Evolutionary conservation across 2,888 invertebrate species (phyloP), one percentile per base, ranked within the genome.

Genomic region (Neocrepidodera transversa): DNA sequence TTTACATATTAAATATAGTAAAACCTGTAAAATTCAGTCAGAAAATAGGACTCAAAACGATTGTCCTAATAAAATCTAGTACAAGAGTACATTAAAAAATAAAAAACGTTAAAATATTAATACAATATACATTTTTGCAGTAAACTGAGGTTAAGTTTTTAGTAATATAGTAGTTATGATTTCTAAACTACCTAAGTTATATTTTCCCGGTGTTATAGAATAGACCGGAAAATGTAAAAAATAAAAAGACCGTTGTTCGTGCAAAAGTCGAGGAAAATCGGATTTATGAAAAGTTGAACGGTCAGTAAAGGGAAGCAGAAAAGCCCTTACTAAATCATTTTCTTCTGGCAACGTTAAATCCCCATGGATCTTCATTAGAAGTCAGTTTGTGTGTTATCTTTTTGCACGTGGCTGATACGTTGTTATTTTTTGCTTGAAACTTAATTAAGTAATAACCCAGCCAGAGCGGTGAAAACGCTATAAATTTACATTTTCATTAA

Each of bases 301-400:
- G 64, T 61, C 64, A 64, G 61, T 56, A 47, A 53, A 32, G 52
- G 30, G 32, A 26, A 48, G 40, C 47, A 26, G 26, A 43, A 43
- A 55, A 45, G 36, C 55, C 59, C 60, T 58, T 58, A 60, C 55
- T 66, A 64, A 66, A 66, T 66, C 66, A 66, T 64, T 62, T 66
- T 58, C 60, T 58, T 62, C 56, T 57, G 56, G 58, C 60, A 60
- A 58, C 64, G 57, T 64, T 62, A 64, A 67, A 66, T 63, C 65
- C 63, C 63, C 57, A 65, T 64, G 67, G 68, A 68, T 67, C 68
- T 67, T 68, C 68, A 68, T 68, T 66, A 68, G 64, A 59, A 62
- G 60, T 63, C 63, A 51, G 64, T 57, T 59, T 54, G 63, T 58
- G 63, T 61, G 65, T 55, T 60, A 60, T 60, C 60, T 60, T 60